Base-by-base conservation (phyloP, 2,113 vertebrate species). In the Dicaeum eximium region DNA sequence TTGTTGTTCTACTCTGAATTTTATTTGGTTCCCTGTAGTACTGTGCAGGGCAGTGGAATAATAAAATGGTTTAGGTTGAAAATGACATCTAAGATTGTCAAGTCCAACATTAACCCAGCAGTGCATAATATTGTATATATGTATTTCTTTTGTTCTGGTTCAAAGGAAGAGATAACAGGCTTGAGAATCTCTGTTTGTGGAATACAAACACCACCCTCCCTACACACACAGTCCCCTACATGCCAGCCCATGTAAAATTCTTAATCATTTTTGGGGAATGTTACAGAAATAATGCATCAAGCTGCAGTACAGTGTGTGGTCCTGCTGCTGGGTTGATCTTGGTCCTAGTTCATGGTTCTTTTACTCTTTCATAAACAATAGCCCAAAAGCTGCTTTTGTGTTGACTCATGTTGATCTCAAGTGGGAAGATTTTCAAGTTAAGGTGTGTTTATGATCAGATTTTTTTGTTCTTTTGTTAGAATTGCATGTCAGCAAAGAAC, bases 11-110 rank as follows among this genome's bases (percentile, higher is more conserved):
- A 2, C 31, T 85, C 27, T 47, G 48, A 44, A 51, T 82, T 75
- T 53, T 12, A 12, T 66, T 75, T 93, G 11, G 3, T 23, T 88
- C 5, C 2, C 5, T 69, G 30, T 67, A 64, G 22, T 47, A 54
- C 64, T 66, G 40, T 35, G 16, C 21, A 85, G 40, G 19, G 8
- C 15, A 67, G 4, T 12, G 9, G 51, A 28, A 38, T 45, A 7
- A 45, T 24, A 12, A n/a, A 81, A n/a, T 45, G 9, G 7, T 30
- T 53, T 25, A 38, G 9, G 19, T 60, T 74, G 20, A 45, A 45
- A 53, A 30, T 40, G 4, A 12, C 11, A 19, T 37, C 19, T n/a
- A 5, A 33, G 33, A 45, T n/a, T 0, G 1, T 37, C 1, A 38
- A 73, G n/a, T 81, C 33, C 20, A 30, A 5, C 9, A 17, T 51